Evolutionary conservation across 2,113 vertebrate genomes (phyloP).

Genomic region (Hoplias malabaricus): DNA sequence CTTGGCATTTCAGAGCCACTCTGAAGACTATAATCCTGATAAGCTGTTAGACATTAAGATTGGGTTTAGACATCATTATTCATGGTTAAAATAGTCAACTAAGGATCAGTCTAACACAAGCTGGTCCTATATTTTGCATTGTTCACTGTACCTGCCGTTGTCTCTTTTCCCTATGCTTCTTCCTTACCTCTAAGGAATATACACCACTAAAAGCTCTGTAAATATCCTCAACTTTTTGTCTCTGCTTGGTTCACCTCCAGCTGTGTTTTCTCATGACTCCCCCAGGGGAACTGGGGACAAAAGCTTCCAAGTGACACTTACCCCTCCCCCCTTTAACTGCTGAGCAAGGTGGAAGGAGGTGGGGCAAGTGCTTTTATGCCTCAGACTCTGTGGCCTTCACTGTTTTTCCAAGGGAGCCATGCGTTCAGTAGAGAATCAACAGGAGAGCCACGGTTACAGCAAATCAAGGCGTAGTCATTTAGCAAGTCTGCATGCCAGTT

Average conservation of each 20-base stretch:
- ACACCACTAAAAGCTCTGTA: constrained; percentile 23
- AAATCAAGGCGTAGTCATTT: not conserved
- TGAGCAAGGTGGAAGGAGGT: not conserved
- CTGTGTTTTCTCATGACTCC: constrained; percentile 44
- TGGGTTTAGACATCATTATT: not conserved
- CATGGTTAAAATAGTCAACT: not conserved
- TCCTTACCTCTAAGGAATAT: not conserved
- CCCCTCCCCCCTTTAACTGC: constrained; percentile 37
- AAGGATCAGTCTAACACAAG: not conserved
- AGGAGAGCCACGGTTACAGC: too few relatives aligned
- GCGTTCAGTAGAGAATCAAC: too few relatives aligned
- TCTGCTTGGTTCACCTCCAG: constrained; percentile 28
- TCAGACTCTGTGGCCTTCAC: constrained; percentile 26
- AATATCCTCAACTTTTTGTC: constrained; percentile 22
- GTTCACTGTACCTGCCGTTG: not conserved
- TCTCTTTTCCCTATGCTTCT: not conserved
- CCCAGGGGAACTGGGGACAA: constrained; percentile 44
- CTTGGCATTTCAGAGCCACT: not conserved
- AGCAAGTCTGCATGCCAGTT: not conserved
- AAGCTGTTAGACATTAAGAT: not conserved
- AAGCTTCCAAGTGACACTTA: constrained; percentile 40
- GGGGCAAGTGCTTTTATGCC: constrained; percentile 36
- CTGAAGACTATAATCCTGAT: constrained; percentile 18
- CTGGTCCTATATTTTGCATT: not conserved
- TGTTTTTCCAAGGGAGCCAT: constrained; percentile 47